Base-by-base conservation (phyloP, 2,888 invertebrate genomes). In the Neuroscelio doddi region DNA sequence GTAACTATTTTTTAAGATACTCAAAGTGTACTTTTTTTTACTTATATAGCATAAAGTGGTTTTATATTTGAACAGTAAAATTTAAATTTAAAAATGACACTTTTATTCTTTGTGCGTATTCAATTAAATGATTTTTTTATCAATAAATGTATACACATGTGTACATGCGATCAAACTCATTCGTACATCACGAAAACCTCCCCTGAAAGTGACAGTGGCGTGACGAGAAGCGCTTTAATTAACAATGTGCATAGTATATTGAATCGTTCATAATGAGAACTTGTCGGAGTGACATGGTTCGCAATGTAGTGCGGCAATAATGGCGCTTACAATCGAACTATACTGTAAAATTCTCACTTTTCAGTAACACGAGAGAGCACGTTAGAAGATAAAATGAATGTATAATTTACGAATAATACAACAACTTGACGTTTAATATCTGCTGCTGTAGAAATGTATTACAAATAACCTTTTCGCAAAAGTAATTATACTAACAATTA, bases 201-300 rank as follows among this genome's bases (percentile, higher is more conserved):
- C 53, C 63, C 41, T 64, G 66, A 70, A 72, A 70, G 69, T 73
- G 74, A 77, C 76, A 76, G 75, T 72, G 73, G 72, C 71, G 69
- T 75, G 73, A 69, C 74, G 75, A 72, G 72, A 76, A 74, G 77
- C 72, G 77, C 77, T 80, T 80, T 80, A 81, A 81, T 80, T 79
- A 80, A 80, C 80, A 80, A 79, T 78, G 76, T 77, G 75, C 71
- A 71, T 72, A 73, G 71, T 74, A 73, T 71, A 75, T 73, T 77
- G 75, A 78, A 79, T 80, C 74, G 78, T 67, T 69, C 68, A 81
- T 81, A 82, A 83, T 82, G 80, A 73, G 78, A 78, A 82, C 79
- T 82, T 80, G 81, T 78, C 78, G 72, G 58, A 38, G 66, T 66
- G 72, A 71, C 68, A 68, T 62, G 57, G n/a, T n/a, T n/a, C n/a